Conservation (phyloP, 2,888 invertebrate genomes). For the Camptogramma bilineatum region DNA sequence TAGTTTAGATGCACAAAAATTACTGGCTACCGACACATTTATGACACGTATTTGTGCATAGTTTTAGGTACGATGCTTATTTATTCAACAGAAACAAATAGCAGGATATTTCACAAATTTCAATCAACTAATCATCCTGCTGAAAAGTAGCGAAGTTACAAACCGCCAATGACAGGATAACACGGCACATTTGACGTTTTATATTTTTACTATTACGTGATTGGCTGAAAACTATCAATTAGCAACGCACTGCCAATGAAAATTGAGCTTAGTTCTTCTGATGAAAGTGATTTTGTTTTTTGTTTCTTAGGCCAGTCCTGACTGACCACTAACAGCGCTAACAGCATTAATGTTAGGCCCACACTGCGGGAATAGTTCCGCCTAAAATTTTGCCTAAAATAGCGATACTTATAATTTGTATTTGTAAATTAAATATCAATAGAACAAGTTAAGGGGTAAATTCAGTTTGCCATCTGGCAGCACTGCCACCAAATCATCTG, state of each 20-base stretch:
- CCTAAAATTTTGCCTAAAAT: too few relatives aligned
- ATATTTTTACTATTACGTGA: background rate
- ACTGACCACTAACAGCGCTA: too few relatives aligned
- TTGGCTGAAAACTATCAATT: background rate
- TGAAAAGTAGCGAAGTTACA: conserved; percentile 42
- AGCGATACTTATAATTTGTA: too few relatives aligned
- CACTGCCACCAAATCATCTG: too few relatives aligned
- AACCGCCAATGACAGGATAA: conserved; percentile 75
- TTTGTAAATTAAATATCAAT: too few relatives aligned
- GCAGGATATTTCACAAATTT: conserved; percentile 41
- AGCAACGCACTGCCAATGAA: conserved; percentile 14
- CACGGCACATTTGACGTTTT: conserved; percentile 59
- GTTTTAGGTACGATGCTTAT: conserved; percentile 42
- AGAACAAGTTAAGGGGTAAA: too few relatives aligned
- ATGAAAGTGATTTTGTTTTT: background rate
- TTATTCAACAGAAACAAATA: conserved; percentile 28
- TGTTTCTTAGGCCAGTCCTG: too few relatives aligned
- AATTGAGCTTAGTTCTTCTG: conserved; percentile 16
- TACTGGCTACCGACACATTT: conserved; percentile 42
- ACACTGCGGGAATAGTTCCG: too few relatives aligned
- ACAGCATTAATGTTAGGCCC: too few relatives aligned
- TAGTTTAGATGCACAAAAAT: conserved; percentile 24
- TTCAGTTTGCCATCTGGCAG: too few relatives aligned
- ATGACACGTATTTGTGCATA: conserved; percentile 49
- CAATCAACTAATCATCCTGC: conserved; percentile 49